Evolutionary conservation across 2,113 vertebrate species (phyloP), one percentile per base, ranked within the genome.

Genomic region (Sapayoa aenigma): DNA sequence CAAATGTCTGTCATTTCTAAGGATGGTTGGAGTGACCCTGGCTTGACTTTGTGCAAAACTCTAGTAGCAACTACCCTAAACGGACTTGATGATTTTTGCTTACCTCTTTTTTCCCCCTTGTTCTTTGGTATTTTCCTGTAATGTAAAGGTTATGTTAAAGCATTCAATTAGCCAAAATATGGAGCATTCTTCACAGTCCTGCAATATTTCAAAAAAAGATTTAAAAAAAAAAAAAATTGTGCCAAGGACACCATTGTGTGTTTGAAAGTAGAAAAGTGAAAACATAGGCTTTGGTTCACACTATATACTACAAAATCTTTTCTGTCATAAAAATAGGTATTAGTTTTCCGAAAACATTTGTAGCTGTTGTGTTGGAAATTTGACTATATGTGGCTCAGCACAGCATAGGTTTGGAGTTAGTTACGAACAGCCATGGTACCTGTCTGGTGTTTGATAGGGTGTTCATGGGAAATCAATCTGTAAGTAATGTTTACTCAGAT

Each of bases 81-180:
- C 42, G 67, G 59, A 62, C 37, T 68, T 91, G 24, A 9, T 83
- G 62, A 52, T 63, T 93, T 84, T 82, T 78, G 9, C 21, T 58
- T 50, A 3, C 27, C 11, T 56, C 17, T 77, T 27, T 58, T 35
- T 47, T 35, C 14, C 25, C 16, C 11, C 30, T 58, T 41, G 39
- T 82, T 79, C 23, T 87, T 75, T 62, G 39, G n/a, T 14, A n/a
- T 59, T 93, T 91, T 91, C 30, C 28, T 86, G n/a, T 49, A 37
- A 39, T 44, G 5, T 62, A 50, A 81, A 75, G 20, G 22, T 58
- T 87, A 25, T 82, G 11, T 53, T 53, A 50, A 94, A 94, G 37
- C 39, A 59, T 9, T 63, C 6, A 14, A 4, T 63, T 78, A 91
- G 21, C 14, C 46, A 77, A 66, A 87, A 47, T 49, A 18, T 31